Percentiles rank a stretch among this genome's conserved stretches.
These are phyloP conservation scores for Oxyura jamaicensis DNA, from an alignment of 2,113 vertebrate genomes.

Conservation along the genomic window DNA sequence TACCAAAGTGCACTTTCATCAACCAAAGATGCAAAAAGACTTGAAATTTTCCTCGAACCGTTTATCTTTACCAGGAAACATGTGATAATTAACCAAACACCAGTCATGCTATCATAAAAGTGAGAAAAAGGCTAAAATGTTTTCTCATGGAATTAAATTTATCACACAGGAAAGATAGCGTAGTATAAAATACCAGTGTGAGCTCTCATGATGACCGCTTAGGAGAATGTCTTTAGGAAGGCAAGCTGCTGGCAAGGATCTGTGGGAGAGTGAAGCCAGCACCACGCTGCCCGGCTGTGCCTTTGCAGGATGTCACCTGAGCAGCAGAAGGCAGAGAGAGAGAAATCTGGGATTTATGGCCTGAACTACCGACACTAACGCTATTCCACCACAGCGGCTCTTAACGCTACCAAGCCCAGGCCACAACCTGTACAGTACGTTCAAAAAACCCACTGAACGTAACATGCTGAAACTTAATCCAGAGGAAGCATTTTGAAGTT, in stretches of 20 bases:
- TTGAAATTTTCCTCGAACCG: background rate
- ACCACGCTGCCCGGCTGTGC: background rate
- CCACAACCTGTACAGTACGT: background rate
- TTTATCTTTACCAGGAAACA: background rate
- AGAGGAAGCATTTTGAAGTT: background rate
- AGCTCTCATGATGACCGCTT: background rate
- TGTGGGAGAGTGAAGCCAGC: background rate
- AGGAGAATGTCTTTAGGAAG: background rate
- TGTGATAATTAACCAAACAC: fast-evolving
- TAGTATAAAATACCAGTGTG: fast-evolving
- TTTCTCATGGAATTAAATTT: background rate
- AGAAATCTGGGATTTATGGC: background rate
- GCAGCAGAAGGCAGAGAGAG: background rate
- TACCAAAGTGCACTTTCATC: background rate
- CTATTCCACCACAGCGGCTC: background rate
- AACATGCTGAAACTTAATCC: background rate
- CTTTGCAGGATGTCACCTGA: fast-evolving
- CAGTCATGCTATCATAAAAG: background rate
- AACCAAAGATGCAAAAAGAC: background rate
- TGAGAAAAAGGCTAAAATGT: background rate
- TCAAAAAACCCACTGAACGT: background rate
- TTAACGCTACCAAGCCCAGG: background rate
- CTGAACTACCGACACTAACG: background rate
- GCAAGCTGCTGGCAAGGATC: no score
- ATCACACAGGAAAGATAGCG: background rate